Conservation (phyloP, 2,888 invertebrate species). For the Euzetes globulus region DNA sequence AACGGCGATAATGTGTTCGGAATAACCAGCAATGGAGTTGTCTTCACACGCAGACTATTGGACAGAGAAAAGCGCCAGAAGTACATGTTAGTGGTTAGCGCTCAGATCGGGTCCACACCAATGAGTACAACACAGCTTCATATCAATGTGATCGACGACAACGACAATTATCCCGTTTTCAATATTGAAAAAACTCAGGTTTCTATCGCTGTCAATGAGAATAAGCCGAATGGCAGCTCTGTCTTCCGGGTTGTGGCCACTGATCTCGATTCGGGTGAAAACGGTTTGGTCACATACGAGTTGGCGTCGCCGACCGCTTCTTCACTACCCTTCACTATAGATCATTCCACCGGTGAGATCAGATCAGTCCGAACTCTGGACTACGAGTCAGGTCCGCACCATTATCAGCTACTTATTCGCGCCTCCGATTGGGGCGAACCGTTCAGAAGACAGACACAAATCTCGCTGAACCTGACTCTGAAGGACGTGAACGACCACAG, state of each 20-base stretch:
- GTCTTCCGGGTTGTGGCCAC: conserved; percentile 75
- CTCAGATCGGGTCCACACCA: conserved; percentile 67
- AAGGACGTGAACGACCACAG: conserved; percentile 86
- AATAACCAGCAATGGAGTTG: conserved; percentile 45
- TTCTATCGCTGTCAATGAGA: conserved; percentile 68
- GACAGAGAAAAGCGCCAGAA: conserved; percentile 84
- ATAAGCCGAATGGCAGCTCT: conserved; percentile 72
- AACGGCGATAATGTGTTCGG: conserved; percentile 49
- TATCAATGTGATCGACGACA: conserved; percentile 78
- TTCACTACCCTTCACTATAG: conserved; percentile 80
- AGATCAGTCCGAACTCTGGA: conserved; percentile 69
- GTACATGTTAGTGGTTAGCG: conserved; percentile 74
- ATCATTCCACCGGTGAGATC: conserved; percentile 74
- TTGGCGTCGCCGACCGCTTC: conserved; percentile 60
- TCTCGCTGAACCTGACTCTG: conserved; percentile 69
- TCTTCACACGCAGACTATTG: conserved; percentile 51
- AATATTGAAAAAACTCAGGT: conserved; percentile 49
- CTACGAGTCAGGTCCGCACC: conserved; percentile 78
- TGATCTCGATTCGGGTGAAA: conserved; percentile 86
- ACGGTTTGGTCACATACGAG: conserved; percentile 88
- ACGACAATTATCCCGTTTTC: conserved; percentile 89
- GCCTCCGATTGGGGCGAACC: conserved; percentile 93
- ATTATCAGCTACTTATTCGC: conserved; percentile 68
- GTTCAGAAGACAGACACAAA: conserved; percentile 81
- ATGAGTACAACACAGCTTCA: conserved; percentile 71